Base-by-base conservation (phyloP, 2,797 vertebrate species). In the Phalloptychus januarius region DNA sequence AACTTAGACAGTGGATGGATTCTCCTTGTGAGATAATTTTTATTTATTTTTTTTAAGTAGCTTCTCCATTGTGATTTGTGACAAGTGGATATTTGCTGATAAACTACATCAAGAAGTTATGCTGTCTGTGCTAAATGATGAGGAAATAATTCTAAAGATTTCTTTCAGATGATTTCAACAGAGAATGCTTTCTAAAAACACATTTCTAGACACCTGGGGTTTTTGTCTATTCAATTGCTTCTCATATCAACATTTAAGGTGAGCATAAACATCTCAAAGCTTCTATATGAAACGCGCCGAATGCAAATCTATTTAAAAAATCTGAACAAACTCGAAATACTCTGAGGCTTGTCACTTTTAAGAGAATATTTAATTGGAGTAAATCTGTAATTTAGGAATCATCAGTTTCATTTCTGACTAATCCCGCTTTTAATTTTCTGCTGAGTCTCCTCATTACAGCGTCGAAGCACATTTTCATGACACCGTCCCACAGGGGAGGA, bases 51-150 rank as follows among this genome's bases (percentile, higher is more conserved):
- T n/a, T n/a, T n/a, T n/a, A n/a, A n/a, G n/a, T 40, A 87, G 75
- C 36, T 40, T 83, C 85, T 88, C 78, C 85, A 89, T 87, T 93
- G 88, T 83, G 48, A 82, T 74, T 79, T 83, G 50, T 88, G 86
- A 83, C 85, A 86, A 86, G 86, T 85, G 78, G 84, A 78, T 88
- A 88, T 92, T 72, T 82, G 79, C 81, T 75, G 76, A 42, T 74
- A 74, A 33, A 77, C 8, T 5, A 10, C 72, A 70, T 71, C 86
- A 52, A 52, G 83, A 84, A 58, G 72, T 46, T 1, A 23, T 23
- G 69, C 58, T 48, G 56, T 81, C 84, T 58, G 76, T 72, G 79
- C 72, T 85, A 78, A 90, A 90, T 75, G 72, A 78, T 80, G 77
- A 87, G 54, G 85, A 82, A 78, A 91, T 89, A 88, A 90, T 89